Evolutionary conservation across 1,140 invertebrate species (phyloP), one percentile per base, ranked within the genome.

Genomic region (Chionoecetes opilio): DNA sequence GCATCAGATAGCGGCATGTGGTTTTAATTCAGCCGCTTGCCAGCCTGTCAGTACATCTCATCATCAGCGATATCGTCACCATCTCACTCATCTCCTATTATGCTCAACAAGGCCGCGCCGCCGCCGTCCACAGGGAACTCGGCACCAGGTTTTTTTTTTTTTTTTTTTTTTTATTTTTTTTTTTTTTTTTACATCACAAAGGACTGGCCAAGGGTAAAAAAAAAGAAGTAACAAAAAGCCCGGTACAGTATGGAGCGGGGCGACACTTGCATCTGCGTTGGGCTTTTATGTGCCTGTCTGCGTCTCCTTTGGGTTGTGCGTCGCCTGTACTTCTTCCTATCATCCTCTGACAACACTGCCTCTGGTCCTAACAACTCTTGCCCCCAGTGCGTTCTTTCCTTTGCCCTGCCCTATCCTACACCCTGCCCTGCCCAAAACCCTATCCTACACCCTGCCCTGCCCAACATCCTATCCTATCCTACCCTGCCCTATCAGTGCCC

Each of bases 31-130:
- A 75, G 21, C 8, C 11, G 63, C 63, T 75, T 75, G 63, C 63
- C 63, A 75, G 63, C 26, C 63, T 75, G 63, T 75, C 63, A 75
- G 63, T 75, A n/a, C 63, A 75, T 75, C 63, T 75, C 63, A 75
- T 75, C 63, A 75, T 75, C 63, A 75, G 63, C 63, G n/a, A 75
- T 75, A 75, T 75, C 63, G 63, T 75, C 63, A 75, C 63, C 63
- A 75, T 75, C 63, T 75, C 63, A 26, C 26, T 75, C 63, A 75
- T 75, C 63, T 75, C 63, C 63, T n/a, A 75, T 75, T 75, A 75
- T 26, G 63, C 63, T 75, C 63, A 75, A 75, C 63, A 75, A 75
- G 21, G n/a, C 63, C 63, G n/a, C 63, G 46, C 46, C 46, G 46
- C 46, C 46, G 46, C 46, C 46, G 8, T 53, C 46, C 46, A 53